A percentile compares a stretch with the other conserved stretches of the same genome.
phyloP scores from a whole-genome alignment of 1,140 invertebrate species.

The Holotrichia oblita region DNA sequence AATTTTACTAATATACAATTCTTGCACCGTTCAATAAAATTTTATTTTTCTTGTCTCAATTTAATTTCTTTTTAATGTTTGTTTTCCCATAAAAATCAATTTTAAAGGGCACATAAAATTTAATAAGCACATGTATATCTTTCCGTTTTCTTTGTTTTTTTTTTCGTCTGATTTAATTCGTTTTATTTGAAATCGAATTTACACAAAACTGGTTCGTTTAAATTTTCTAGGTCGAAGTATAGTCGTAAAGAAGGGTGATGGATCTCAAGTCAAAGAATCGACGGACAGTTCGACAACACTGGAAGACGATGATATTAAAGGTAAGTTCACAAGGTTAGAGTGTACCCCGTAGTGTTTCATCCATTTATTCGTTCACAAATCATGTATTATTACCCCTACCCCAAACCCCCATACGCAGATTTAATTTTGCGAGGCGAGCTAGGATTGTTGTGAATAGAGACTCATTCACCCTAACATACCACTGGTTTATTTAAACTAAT shows the following conservation, averaged over 20 bases:
- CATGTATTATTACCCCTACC: slow-evolving; percentile 21
- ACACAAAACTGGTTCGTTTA: background rate
- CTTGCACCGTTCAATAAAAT: background rate
- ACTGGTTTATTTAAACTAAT: slow-evolving; percentile 58
- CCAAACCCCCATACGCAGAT: slow-evolving; percentile 43
- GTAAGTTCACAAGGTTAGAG: slow-evolving; percentile 64
- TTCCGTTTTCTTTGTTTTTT: slow-evolving; percentile 1
- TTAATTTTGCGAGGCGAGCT: slow-evolving; percentile 38
- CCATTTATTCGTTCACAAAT: slow-evolving; percentile 39
- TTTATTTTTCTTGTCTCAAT: background rate
- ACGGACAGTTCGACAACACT: slow-evolving; percentile 93
- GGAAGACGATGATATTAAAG: slow-evolving; percentile 91
- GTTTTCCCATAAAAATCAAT: background rate
- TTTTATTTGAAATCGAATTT: background rate
- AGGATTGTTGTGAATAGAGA: slow-evolving; percentile 35
- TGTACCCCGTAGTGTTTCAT: slow-evolving; percentile 8
- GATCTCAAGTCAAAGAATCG: slow-evolving; percentile 94
- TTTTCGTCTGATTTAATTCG: background rate
- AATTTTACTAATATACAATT: background rate
- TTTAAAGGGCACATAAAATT: slow-evolving; percentile 29
- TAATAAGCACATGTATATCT: slow-evolving; percentile 26
- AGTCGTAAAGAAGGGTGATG: slow-evolving; percentile 92
- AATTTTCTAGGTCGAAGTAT: slow-evolving; percentile 78
- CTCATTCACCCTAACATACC: slow-evolving; percentile 58
- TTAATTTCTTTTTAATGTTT: background rate